These are phyloP conservation scores for Punctoribates punctum DNA, from an alignment of 2,888 invertebrate genomes.

Conservation along the genomic window DNA sequence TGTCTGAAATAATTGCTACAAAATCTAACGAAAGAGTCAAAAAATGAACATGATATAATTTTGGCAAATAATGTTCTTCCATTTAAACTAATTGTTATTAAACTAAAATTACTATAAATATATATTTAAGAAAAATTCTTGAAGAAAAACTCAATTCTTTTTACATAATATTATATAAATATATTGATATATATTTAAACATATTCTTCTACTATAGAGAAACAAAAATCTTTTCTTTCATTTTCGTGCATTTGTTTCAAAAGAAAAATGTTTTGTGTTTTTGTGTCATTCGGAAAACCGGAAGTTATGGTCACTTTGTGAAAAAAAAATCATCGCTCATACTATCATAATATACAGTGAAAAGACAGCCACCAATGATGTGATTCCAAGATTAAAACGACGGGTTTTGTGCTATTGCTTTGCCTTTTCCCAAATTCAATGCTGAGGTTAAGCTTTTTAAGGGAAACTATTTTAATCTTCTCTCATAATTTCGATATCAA, in stretches of 20 bases:
- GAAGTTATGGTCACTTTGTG: conserved; percentile 21
- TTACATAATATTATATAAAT: conserved; percentile 19
- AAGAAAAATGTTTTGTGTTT: conserved; percentile 11
- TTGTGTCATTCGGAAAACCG: conserved; percentile 11
- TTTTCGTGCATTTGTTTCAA: not conserved
- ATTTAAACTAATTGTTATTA: conserved; percentile 33
- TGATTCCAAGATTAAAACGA: not conserved
- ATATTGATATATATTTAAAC: conserved; percentile 25
- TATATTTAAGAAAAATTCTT: conserved; percentile 9
- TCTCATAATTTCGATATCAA: not conserved
- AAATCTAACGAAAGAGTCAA: not conserved
- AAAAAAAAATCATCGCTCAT: not conserved
- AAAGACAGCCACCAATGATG: not conserved
- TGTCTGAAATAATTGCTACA: not conserved
- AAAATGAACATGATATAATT: not conserved
- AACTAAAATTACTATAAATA: conserved; percentile 32
- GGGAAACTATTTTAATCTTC: not conserved
- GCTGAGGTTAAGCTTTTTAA: not conserved
- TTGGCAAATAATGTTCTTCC: conserved; percentile 38
- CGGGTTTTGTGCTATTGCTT: conserved; percentile 11
- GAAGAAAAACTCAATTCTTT: conserved; percentile 26
- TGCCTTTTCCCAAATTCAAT: not conserved
- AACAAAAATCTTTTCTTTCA: not conserved
- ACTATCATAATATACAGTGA: not conserved
- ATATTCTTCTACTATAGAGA: conserved; percentile 34